phyloP scores from a whole-genome alignment of 1,140 invertebrate genomes.

The Lepeophtheirus salmonis region DNA sequence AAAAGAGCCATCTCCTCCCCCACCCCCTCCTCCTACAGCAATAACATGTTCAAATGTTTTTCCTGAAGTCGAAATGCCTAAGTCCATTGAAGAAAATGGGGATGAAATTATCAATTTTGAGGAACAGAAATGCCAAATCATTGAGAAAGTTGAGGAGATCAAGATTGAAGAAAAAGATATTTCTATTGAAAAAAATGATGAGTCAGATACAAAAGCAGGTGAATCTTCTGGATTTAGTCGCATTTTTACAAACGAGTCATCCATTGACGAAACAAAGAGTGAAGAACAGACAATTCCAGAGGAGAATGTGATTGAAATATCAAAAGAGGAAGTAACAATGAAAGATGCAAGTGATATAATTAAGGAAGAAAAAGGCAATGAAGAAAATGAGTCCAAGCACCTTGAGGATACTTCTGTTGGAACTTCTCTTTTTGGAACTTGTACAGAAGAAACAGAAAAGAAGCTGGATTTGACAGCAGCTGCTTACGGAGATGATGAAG shows the following conservation, averaged over 20 bases:
- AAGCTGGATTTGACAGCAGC: not conserved
- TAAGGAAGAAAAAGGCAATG: not conserved
- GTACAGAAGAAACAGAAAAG: not conserved
- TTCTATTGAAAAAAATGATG: not conserved
- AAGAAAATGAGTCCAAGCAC: not conserved
- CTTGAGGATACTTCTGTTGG: not conserved
- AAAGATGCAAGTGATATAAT: not conserved
- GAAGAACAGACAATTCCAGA: too few species aligned
- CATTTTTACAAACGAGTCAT: slow-evolving; percentile 3
- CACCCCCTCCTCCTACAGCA: not conserved
- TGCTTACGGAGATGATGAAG: slow-evolving; percentile 8
- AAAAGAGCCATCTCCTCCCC: not conserved
- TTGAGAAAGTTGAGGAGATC: not conserved
- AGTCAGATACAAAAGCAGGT: not conserved
- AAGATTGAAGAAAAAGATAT: not conserved
- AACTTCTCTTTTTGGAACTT: not conserved
- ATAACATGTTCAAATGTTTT: too few species aligned
- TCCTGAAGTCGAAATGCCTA: too few species aligned
- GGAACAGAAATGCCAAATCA: not conserved
- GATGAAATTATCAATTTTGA: not conserved
- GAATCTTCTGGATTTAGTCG: slow-evolving; percentile 1
- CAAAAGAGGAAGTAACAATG: too few species aligned
- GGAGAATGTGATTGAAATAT: too few species aligned
- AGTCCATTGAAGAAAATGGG: not conserved
- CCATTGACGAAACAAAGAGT: not conserved